Percentiles rank a stretch among this genome's conserved stretches.
Conservation (phyloP, 2,113 vertebrate species). For the Cebidichthys violaceus region DNA sequence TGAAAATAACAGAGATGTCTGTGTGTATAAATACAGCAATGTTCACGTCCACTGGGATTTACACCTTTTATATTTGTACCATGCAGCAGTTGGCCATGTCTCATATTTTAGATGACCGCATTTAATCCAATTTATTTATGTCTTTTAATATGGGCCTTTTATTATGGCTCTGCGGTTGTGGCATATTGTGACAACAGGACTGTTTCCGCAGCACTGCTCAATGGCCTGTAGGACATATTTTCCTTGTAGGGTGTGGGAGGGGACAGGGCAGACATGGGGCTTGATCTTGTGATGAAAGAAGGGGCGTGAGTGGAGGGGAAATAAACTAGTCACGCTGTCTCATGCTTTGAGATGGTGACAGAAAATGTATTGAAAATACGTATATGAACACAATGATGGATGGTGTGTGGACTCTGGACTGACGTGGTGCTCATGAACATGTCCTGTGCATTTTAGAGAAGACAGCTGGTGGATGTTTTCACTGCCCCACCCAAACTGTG, state of each 20-base stretch:
- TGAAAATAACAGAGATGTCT: slow-evolving; percentile 6
- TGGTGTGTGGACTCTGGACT: background rate
- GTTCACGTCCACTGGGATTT: slow-evolving; percentile 35
- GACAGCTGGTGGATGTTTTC: slow-evolving; percentile 73
- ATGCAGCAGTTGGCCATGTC: slow-evolving; percentile 14
- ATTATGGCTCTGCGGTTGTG: slow-evolving; percentile 10
- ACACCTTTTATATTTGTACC: slow-evolving; percentile 40
- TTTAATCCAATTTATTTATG: slow-evolving; percentile 21
- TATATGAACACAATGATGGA: slow-evolving; percentile 13
- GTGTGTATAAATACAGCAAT: background rate
- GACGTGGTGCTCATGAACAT: slow-evolving; percentile 7
- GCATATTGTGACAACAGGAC: slow-evolving; percentile 17
- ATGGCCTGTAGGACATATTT: slow-evolving; percentile 56
- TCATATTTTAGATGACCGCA: slow-evolving; percentile 12
- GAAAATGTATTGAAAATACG: background rate
- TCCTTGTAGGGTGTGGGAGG: slow-evolving; percentile 35
- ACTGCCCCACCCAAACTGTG: slow-evolving; percentile 62
- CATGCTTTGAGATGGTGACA: background rate
- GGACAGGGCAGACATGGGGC: slow-evolving; percentile 15
- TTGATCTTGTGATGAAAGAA: slow-evolving; percentile 54
- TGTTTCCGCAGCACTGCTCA: slow-evolving; percentile 12
- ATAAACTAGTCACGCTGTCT: background rate
- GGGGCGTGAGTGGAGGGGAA: slow-evolving; percentile 23
- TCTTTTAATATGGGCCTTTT: slow-evolving; percentile 9
- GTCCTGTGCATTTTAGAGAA: slow-evolving; percentile 21